Evolutionary conservation across 2,888 invertebrate genomes (phyloP), one percentile per base, ranked within the genome.

Genomic region (Netelia fuscicornis): DNA sequence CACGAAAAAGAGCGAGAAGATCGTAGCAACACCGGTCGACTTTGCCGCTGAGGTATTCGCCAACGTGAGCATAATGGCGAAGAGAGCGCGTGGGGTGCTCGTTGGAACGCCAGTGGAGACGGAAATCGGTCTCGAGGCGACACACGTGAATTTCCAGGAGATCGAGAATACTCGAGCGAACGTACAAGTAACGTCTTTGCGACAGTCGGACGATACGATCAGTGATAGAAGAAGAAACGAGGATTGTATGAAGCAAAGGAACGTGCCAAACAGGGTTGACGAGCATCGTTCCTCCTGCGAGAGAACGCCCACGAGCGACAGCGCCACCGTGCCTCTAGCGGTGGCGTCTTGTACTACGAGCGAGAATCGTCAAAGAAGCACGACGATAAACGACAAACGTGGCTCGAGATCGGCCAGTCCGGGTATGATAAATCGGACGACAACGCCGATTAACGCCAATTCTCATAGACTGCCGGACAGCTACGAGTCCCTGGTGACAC

Each of bases 401-500:
- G 80, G 83, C 37, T 83, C 87, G 13, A 74, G 87, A 62, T 87
- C 87, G 6, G 86, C 78, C 2, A 88, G 87, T 78, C 87, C 87
- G 0, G 87, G 87, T 0, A 77, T 79, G 81, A 87, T 87, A 71
- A 88, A 88, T 83, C 86, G 81, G 25, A 86, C 83, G 56, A 87
- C 85, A 37, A 86, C 88, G 11, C 87, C 86, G 44, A 88, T 87
- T 58, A 88, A 87, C 81, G 84, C 81, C 42, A 89, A 90, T 85
- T 79, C 87, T 11, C 88, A 89, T 67, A 89, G 90, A 89, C 87
- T 90, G 87, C 89, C 75, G 71, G 87, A 90, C 68, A 64, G 86
- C 83, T 88, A 85, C 87, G 89, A 89, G 76, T 89, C 89, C 6
- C 76, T 89, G 78, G 88, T 89, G 10, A 89, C 86, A 2, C 72